phyloP scores from a whole-genome alignment of 2,113 vertebrate genomes.

The Misgurnus mizolepis region DNA sequence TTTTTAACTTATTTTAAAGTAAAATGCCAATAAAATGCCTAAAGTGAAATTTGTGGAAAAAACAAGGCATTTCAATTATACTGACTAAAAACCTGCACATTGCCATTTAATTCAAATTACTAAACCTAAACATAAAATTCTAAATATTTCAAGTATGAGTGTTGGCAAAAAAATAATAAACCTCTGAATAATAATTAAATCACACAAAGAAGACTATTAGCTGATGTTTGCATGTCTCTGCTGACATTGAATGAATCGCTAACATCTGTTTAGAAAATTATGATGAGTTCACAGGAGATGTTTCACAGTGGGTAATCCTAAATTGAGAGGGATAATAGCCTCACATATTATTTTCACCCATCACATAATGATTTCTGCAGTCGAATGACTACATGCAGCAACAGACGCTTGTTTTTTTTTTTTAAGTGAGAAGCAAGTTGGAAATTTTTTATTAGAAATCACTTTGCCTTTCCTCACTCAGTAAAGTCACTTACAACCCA shows the following conservation, averaged over 20 bases:
- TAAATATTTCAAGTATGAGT: too few relatives aligned
- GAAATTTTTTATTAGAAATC: slow-evolving; percentile 14
- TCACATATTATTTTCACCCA: slow-evolving; percentile 14
- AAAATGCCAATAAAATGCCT: too few relatives aligned
- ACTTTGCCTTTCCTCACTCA: neutral
- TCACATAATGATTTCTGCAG: slow-evolving; percentile 16
- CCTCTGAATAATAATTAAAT: neutral
- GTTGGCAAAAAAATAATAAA: too few relatives aligned
- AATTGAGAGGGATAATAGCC: neutral
- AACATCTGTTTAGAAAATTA: slow-evolving; percentile 6
- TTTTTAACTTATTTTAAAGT: too few relatives aligned
- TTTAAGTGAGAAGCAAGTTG: neutral
- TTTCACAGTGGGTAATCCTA: neutral
- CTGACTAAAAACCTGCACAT: too few relatives aligned
- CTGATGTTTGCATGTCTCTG: neutral
- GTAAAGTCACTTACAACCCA: slow-evolving; percentile 31
- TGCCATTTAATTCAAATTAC: too few relatives aligned
- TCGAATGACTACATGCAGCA: neutral
- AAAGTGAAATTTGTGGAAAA: too few relatives aligned
- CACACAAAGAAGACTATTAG: neutral
- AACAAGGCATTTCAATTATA: too few relatives aligned
- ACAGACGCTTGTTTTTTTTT: neutral
- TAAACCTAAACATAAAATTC: too few relatives aligned
- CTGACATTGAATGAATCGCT: neutral
- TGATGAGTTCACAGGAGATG: neutral